These are phyloP conservation scores for Gymnoscopelus braueri DNA, from an alignment of 2,797 vertebrate species.

Conservation along the genomic window DNA sequence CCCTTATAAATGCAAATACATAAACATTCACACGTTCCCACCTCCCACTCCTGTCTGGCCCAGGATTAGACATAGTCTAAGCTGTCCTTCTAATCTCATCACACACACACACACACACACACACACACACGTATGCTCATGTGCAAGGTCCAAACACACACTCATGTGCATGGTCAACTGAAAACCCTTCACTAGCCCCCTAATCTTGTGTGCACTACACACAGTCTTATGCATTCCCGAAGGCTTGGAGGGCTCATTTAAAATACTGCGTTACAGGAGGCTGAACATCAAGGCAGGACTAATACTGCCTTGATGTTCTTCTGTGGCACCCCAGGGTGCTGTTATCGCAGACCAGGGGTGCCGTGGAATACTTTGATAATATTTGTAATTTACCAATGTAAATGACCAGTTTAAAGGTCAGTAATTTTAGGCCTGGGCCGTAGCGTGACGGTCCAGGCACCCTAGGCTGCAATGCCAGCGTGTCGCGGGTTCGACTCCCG, in stretches of 20 bases:
- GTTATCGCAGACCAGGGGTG: too few species aligned
- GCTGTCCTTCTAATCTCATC: conserved; percentile 67
- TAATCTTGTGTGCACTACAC: conserved; percentile 63
- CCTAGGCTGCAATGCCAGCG: too few species aligned
- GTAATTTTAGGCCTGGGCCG: too few species aligned
- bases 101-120: conserved; percentile 41
- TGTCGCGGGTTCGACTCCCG: too few species aligned
- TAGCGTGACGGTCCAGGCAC: too few species aligned
- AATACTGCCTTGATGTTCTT: background rate
- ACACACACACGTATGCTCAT: conserved; percentile 43
- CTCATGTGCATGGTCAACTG: too few species aligned
- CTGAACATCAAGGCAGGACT: conserved; percentile 1
- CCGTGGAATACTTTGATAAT: too few species aligned
- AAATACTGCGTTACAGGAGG: background rate
- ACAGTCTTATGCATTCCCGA: conserved; percentile 19
- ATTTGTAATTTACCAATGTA: too few species aligned
- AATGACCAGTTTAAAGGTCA: too few species aligned
- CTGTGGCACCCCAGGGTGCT: too few species aligned
- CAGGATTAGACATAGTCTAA: conserved; percentile 74
- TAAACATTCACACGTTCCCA: conserved; percentile 9
- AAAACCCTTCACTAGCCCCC: conserved; percentile 50
- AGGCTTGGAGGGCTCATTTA: conserved; percentile 1
- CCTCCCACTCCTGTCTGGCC: conserved; percentile 60
- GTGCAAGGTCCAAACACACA: background rate
- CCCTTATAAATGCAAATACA: background rate